Evolutionary conservation across 2,888 invertebrate genomes (phyloP).

Genomic region (Trichogramma dendrolimi): DNA sequence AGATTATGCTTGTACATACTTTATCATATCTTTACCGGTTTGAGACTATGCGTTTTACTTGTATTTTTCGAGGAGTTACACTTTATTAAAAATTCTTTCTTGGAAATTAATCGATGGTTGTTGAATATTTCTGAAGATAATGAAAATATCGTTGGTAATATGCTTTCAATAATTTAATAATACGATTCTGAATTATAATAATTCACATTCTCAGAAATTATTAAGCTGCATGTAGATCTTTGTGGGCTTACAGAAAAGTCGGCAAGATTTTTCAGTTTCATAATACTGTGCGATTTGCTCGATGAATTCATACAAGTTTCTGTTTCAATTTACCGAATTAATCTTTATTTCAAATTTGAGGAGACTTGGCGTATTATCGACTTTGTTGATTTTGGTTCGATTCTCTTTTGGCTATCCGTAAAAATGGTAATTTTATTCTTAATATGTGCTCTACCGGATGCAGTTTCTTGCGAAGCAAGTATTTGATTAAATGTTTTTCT

Average conservation of each 20-base stretch:
- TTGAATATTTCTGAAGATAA: no score
- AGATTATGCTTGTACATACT: no score
- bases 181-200: no score
- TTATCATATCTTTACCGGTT: no score
- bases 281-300: background rate
- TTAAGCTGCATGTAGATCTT: background rate
- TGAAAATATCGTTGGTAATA: no score
- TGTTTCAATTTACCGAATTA: slow-evolving; percentile 1
- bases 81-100: no score
- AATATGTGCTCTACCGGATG: slow-evolving; percentile 3
- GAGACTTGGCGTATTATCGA: background rate
- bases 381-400: slow-evolving; percentile 9
- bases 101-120: background rate
- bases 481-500: background rate
- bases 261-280: slow-evolving; percentile 5
- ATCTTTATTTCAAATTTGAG: slow-evolving; percentile 3
- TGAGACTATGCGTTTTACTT: no score
- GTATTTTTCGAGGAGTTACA: no score
- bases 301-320: slow-evolving; percentile 9
- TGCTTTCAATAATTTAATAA: no score
- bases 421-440: slow-evolving; percentile 14
- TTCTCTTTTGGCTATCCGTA: slow-evolving; percentile 10
- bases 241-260: background rate
- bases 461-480: slow-evolving; percentile 10
- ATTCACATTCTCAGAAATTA: slow-evolving; percentile 6